These are phyloP conservation scores for Vulpes vulpes DNA, from an alignment of 2,113 vertebrate species.

Conservation along the genomic window DNA sequence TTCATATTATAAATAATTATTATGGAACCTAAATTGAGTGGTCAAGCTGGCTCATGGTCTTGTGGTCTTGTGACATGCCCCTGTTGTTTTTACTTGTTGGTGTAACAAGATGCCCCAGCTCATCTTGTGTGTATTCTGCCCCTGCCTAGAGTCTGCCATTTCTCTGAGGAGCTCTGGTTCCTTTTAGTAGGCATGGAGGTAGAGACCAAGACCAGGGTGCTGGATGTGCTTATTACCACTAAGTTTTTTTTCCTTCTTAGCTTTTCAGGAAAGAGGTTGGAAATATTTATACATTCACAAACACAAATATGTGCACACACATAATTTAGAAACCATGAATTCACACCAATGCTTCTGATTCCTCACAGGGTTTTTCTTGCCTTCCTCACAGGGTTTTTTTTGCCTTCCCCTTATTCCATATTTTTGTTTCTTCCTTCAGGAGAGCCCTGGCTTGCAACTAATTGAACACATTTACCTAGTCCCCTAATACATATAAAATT, in stretches of 20 bases:
- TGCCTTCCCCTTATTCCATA: background rate
- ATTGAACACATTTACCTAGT: slow-evolving; percentile 30
- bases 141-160: background rate
- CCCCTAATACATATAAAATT: background rate
- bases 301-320: too few species aligned
- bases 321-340: background rate
- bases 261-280: slow-evolving; percentile 15
- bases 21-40: background rate
- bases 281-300: background rate
- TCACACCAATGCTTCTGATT: background rate
- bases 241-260: background rate
- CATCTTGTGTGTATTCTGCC: background rate
- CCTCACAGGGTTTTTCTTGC: background rate
- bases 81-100: background rate
- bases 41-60: background rate
- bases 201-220: background rate
- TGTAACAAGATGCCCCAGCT: background rate
- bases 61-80: background rate
- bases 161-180: background rate
- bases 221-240: background rate
- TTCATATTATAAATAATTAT: background rate
- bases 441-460: background rate
- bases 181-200: background rate
- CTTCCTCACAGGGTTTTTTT: background rate
- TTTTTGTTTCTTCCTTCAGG: slow-evolving; percentile 29